A percentile compares a stretch with the other conserved stretches of the same genome.
These are phyloP conservation scores for Cephus cinctus DNA, from an alignment of 1,140 invertebrate genomes.

Conservation along the genomic window DNA sequence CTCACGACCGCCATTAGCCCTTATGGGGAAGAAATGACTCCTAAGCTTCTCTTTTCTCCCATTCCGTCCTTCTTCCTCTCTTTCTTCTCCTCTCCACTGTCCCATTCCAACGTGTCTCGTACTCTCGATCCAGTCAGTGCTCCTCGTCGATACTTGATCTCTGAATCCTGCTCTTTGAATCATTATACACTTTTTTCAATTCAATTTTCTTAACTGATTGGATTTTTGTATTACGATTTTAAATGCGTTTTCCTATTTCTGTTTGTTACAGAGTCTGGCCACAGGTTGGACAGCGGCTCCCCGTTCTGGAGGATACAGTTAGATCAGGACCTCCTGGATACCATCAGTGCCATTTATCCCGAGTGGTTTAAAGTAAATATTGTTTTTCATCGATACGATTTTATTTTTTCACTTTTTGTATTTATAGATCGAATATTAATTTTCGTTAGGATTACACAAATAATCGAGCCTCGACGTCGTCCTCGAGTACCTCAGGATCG, in stretches of 20 bases:
- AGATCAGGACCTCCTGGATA: constrained; percentile 86
- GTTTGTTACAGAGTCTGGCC: constrained; percentile 71
- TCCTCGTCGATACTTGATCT: too few relatives aligned
- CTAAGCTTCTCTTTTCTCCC: constrained; percentile 6
- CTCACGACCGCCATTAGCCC: constrained; percentile 43
- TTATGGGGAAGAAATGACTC: constrained; percentile 42
- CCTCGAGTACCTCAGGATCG: constrained; percentile 26
- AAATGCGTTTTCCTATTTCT: too few relatives aligned
- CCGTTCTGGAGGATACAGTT: constrained; percentile 87
- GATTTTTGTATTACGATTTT: too few relatives aligned
- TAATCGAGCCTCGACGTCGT: constrained; percentile 43
- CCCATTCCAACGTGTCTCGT: too few relatives aligned
- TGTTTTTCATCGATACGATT: neutral
- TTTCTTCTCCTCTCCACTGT: too few relatives aligned
- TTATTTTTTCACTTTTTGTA: constrained; percentile 15
- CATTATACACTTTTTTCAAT: too few relatives aligned
- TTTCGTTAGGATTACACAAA: constrained; percentile 48
- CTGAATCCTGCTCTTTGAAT: too few relatives aligned
- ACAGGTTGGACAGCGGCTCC: constrained; percentile 73
- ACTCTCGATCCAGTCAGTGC: too few relatives aligned
- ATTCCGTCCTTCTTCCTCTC: too few relatives aligned
- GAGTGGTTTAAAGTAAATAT: constrained; percentile 78
- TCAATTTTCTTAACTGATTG: too few relatives aligned
- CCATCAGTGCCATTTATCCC: constrained; percentile 84
- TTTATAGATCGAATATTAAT: constrained; percentile 8